Conservation (phyloP, 2,888 invertebrate species). For the Drosophila quinaria region DNA sequence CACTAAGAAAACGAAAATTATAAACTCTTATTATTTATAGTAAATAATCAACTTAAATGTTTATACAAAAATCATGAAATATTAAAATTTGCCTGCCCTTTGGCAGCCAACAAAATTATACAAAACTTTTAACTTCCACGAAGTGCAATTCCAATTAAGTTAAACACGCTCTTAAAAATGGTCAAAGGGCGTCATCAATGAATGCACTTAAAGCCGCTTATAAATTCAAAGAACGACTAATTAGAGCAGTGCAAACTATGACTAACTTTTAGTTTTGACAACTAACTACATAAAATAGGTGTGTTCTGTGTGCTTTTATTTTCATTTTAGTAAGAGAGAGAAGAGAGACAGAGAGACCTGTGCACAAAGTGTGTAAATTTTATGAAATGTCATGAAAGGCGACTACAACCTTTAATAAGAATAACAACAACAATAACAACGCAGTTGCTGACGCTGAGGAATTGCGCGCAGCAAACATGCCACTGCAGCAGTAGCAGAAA, state of each 20-base stretch:
- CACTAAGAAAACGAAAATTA: too few species aligned
- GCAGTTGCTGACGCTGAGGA: conserved; percentile 53
- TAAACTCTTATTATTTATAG: too few species aligned
- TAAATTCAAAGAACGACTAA: conserved; percentile 49
- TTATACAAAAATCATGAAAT: too few species aligned
- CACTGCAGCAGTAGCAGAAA: conserved; percentile 37
- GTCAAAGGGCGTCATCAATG: conserved; percentile 23
- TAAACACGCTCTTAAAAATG: background rate
- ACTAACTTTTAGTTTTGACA: conserved; percentile 20
- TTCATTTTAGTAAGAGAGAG: background rate
- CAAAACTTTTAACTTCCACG: too few species aligned
- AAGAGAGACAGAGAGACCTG: conserved; percentile 18
- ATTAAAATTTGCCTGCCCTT: too few species aligned
- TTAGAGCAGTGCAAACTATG: conserved; percentile 28
- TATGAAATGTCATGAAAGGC: conserved; percentile 48
- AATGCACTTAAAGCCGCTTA: conserved; percentile 30
- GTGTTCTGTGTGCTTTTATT: conserved; percentile 13
- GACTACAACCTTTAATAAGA: conserved; percentile 19
- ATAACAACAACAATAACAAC: conserved; percentile 14
- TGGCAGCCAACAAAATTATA: too few species aligned
- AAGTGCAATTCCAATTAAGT: conserved; percentile 16
- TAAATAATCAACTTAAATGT: too few species aligned
- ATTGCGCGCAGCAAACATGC: conserved; percentile 74
- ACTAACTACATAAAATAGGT: conserved; percentile 28
- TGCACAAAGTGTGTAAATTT: conserved; percentile 43